phyloP scores from a whole-genome alignment of 2,113 vertebrate genomes.

The Ictidomys tridecemlineatus region DNA sequence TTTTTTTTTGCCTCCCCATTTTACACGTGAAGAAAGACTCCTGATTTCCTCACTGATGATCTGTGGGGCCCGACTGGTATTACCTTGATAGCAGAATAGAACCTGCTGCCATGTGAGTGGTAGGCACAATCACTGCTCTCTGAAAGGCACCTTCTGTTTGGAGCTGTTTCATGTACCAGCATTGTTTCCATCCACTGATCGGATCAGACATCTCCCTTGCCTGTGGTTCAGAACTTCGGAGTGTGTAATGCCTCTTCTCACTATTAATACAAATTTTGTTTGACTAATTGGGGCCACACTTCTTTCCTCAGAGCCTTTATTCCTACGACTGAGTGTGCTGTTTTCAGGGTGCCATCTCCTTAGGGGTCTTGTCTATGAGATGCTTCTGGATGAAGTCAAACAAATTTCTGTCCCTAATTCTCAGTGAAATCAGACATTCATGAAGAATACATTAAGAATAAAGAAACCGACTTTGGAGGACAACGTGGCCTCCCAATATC shows the following conservation, averaged over 20 bases:
- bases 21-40: background rate
- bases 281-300: background rate
- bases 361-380: background rate
- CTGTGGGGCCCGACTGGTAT: no score
- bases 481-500: background rate
- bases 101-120: no score
- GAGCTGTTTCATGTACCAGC: background rate
- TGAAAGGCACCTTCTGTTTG: background rate
- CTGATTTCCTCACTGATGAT: background rate
- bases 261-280: background rate
- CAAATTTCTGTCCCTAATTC: background rate
- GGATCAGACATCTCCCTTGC: background rate
- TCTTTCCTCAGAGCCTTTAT: background rate
- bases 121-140: background rate
- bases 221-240: conserved; percentile 17
- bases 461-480: background rate
- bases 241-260: background rate
- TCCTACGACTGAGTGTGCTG: background rate
- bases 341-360: conserved; percentile 12
- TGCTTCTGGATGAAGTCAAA: background rate
- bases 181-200: background rate
- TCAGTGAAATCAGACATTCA: background rate
- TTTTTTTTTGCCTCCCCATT: background rate
- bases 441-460: background rate
- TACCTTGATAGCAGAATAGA: no score